Conservation (phyloP, 2,797 vertebrate genomes). For the Meda fulgida region DNA sequence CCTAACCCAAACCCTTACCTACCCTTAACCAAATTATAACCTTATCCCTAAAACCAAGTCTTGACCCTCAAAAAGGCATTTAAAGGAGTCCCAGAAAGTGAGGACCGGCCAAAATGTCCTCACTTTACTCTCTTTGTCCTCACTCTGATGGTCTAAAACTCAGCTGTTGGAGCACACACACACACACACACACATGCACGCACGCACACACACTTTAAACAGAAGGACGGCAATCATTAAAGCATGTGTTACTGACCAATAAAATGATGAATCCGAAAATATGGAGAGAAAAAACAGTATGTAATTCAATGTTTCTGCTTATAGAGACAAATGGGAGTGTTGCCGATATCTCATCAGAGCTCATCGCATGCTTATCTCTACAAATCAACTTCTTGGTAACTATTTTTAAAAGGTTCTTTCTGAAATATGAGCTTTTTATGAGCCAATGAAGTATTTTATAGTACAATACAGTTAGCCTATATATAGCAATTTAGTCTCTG, state of each 20-base stretch:
- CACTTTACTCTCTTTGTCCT: not conserved
- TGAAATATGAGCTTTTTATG: not conserved
- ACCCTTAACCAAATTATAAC: not conserved
- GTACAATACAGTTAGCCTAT: not conserved
- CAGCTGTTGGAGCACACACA: too few relatives aligned
- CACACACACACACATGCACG: not conserved
- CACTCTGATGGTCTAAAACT: not conserved
- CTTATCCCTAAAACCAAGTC: not conserved
- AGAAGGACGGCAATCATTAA: slow-evolving; percentile 9
- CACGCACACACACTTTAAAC: not conserved
- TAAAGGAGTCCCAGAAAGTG: not conserved
- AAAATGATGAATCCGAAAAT: not conserved
- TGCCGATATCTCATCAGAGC: not conserved
- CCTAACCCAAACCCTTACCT: not conserved
- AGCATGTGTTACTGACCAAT: slow-evolving; percentile 7
- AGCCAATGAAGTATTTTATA: not conserved
- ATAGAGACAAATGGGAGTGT: slow-evolving; percentile 7
- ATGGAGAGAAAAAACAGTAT: not conserved
- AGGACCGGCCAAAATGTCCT: not conserved
- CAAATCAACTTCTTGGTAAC: not conserved
- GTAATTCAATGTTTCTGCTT: not conserved
- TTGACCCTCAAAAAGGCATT: not conserved
- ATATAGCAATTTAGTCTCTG: not conserved
- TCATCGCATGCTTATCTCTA: not conserved
- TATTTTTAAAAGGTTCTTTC: not conserved